Percentiles rank a stretch among this genome's conserved stretches.
Conservation (phyloP, 2,113 vertebrate genomes). For the Bubo scandiacus region DNA sequence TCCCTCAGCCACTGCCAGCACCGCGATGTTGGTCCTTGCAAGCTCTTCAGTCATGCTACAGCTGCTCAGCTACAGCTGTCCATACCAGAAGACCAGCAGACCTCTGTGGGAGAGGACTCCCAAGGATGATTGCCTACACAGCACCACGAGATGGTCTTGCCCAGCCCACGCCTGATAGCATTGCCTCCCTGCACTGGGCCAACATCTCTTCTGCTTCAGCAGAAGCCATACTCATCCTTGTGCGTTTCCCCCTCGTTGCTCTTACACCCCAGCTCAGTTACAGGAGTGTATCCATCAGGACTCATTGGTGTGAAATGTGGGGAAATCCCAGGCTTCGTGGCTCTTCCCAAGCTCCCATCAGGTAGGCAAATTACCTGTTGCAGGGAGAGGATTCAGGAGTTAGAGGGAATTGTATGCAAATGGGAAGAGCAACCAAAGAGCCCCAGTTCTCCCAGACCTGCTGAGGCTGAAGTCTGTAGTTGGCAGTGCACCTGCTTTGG, state of each 20-base stretch:
- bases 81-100: not conserved
- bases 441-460: not conserved
- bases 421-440: not conserved
- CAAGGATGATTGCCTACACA: not conserved
- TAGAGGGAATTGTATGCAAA: conserved; percentile 47
- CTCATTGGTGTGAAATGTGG: not conserved
- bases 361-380: not conserved
- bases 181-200: not conserved
- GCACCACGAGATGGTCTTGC: not conserved
- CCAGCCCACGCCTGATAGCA: fast-evolving
- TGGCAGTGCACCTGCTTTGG: not conserved
- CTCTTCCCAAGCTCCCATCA: not conserved
- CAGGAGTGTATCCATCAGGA: not conserved
- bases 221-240: not conserved
- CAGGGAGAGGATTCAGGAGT: not conserved
- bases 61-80: not conserved
- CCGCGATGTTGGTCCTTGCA: not conserved
- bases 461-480: not conserved
- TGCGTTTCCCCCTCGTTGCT: not conserved
- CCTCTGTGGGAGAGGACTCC: not conserved
- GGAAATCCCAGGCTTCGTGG: not conserved
- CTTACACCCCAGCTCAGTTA: not conserved
- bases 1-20: not conserved
- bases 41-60: not conserved
- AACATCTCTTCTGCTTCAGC: not conserved